Evolutionary conservation across 2,113 vertebrate species (phyloP).

Genomic region (Parus major): DNA sequence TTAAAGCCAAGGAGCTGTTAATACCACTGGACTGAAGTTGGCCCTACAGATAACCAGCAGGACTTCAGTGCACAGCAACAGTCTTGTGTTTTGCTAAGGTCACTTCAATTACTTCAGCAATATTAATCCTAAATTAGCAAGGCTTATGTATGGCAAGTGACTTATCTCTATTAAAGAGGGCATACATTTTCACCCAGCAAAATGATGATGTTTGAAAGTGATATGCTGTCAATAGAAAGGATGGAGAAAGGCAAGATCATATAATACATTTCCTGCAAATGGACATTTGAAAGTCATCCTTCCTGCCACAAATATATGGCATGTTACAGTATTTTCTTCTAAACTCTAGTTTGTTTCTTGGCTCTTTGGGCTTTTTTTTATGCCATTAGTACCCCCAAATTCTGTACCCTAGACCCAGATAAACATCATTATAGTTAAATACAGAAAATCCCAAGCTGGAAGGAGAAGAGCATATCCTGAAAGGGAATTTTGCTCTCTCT

Average conservation of each 20-base stretch:
- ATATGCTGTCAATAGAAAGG: constrained; percentile 13
- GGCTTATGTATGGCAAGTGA: constrained; percentile 8
- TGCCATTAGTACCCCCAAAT: not conserved
- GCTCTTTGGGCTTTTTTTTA: not conserved
- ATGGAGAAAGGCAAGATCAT: not conserved
- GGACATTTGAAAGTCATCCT: constrained; percentile 30
- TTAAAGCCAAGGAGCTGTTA: not conserved
- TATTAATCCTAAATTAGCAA: constrained; percentile 61
- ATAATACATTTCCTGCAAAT: not conserved
- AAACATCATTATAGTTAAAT: not conserved
- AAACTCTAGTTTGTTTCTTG: not conserved
- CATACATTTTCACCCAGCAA: not conserved
- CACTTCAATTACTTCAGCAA: constrained; percentile 57
- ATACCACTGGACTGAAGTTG: not conserved
- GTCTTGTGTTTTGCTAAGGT: constrained; percentile 21
- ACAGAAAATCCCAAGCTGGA: not conserved
- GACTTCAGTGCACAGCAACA: not conserved
- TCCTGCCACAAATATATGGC: not conserved
- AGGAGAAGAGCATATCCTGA: not conserved
- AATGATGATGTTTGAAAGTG: constrained; percentile 27
- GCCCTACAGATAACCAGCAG: constrained; percentile 1
- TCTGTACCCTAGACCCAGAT: not conserved
- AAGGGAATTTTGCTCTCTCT: not conserved
- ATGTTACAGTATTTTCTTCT: not conserved
- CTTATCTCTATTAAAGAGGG: constrained; percentile 20